Evolutionary conservation across 2,797 vertebrate species (phyloP).

Genomic region (Pelodytes ibericus): DNA sequence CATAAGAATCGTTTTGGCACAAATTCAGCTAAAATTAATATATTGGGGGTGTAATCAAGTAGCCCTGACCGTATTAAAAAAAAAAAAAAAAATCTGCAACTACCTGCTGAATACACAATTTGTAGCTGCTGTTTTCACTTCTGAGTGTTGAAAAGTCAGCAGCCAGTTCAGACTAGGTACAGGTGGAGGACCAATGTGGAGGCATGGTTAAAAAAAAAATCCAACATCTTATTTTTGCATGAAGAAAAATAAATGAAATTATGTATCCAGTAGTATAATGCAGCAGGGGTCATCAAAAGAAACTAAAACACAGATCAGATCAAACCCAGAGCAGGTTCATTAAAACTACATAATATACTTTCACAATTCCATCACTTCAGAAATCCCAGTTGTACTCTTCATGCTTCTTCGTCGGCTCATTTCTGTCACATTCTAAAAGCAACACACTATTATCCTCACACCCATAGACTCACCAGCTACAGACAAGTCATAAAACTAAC

Average conservation of each 20-base stretch:
- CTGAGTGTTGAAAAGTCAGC: no score
- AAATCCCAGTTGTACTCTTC: neutral
- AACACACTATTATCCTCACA: neutral
- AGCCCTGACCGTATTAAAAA: no score
- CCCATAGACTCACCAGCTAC: neutral
- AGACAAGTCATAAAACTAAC: conserved; percentile 16
- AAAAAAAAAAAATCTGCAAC: no score
- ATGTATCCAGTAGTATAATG: neutral
- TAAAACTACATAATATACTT: neutral
- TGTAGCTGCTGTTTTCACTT: no score
- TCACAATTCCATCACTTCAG: neutral
- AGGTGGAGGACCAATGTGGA: no score
- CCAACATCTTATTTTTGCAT: neutral
- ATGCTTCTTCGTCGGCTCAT: neutral
- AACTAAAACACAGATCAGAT: neutral
- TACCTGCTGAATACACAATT: no score
- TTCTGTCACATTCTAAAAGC: conserved; percentile 4
- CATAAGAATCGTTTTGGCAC: no score
- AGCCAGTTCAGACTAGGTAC: no score
- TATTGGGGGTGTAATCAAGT: no score
- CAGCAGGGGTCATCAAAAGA: neutral
- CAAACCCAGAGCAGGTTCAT: neutral
- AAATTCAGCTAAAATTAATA: no score
- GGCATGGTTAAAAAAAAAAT: no score
- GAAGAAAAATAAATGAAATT: neutral